Base-by-base conservation (phyloP, 2,113 vertebrate genomes). In the Anseranas semipalmata region DNA sequence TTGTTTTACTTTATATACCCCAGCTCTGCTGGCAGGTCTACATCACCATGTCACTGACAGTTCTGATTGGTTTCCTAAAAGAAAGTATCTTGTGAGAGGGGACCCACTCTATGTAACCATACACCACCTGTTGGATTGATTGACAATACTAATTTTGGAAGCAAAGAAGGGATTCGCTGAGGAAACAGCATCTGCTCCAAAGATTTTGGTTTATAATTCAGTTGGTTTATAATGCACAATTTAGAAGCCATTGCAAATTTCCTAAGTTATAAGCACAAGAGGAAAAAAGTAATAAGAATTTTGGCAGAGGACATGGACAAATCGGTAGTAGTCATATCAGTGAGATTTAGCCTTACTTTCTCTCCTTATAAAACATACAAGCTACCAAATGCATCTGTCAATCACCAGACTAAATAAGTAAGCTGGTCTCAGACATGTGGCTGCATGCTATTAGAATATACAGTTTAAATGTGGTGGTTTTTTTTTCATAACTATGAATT, bases 1-100 rank as follows among this genome's bases (percentile, higher is more conserved):
- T 97, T 74, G 80, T 89, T 98, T 98, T 94, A 96, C 98, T 96
- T 98, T 99, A 98, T 99, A 99, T 99, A 99, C 98, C 85, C 93
- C 98, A 91, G 96, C 98, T 98, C 96, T 96, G 97, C 97, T 98
- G 98, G 97, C 97, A 89, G 88, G 15, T 97, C 95, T 93, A 96
- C 98, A 98, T 97, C 98, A 96, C 94, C 92, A 83, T 45, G 65
- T 27, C 96, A 84, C 30, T 11, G 75, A 77, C 67, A 18, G 55
- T 85, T 92, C 98, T 97, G 96, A 99, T 99, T 99, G 99, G 99
- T 86, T 97, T 63, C 70, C 53, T 55, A 43, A 43, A 67, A 85
- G 94, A 96, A 96, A 96, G 98, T 97, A 93, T 96, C 96, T 95
- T 95, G 98, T 97, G 98, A 98, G 96, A 85, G 94, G 71, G 96